These are phyloP conservation scores for Odontesthes bonariensis DNA, from an alignment of 2,113 vertebrate species.

Conservation along the genomic window DNA sequence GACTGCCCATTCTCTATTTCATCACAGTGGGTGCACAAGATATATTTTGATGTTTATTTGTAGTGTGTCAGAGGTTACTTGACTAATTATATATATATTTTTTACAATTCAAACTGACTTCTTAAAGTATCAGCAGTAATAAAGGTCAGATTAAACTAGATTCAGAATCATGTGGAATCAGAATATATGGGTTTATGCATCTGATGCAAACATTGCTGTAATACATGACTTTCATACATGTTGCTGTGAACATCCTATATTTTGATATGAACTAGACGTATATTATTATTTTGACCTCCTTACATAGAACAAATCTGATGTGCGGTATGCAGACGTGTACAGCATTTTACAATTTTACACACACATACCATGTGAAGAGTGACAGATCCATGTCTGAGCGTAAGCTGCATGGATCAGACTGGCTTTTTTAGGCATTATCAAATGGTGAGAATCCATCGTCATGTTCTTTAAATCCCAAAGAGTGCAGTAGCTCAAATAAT, in stretches of 20 bases:
- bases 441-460: slow-evolving; percentile 60
- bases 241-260: background rate
- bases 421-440: slow-evolving; percentile 41
- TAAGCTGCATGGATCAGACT: slow-evolving; percentile 8
- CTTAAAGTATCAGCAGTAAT: background rate
- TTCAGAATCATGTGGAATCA: background rate
- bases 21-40: background rate
- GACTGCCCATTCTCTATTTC: background rate
- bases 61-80: background rate
- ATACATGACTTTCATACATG: background rate
- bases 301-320: background rate
- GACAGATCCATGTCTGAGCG: slow-evolving; percentile 13
- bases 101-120: too few relatives aligned
- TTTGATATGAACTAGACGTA: background rate
- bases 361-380: background rate
- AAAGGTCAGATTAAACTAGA: background rate
- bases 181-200: background rate
- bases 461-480: slow-evolving; percentile 56
- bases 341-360: background rate
- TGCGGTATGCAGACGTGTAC: background rate
- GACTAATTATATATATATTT: background rate
- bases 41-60: background rate
- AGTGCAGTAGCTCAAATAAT: slow-evolving; percentile 57
- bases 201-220: background rate
- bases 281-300: background rate